Evolutionary conservation across 1,140 invertebrate species (phyloP), one percentile per base, ranked within the genome.

Genomic region (Drosophila setifemur): DNA sequence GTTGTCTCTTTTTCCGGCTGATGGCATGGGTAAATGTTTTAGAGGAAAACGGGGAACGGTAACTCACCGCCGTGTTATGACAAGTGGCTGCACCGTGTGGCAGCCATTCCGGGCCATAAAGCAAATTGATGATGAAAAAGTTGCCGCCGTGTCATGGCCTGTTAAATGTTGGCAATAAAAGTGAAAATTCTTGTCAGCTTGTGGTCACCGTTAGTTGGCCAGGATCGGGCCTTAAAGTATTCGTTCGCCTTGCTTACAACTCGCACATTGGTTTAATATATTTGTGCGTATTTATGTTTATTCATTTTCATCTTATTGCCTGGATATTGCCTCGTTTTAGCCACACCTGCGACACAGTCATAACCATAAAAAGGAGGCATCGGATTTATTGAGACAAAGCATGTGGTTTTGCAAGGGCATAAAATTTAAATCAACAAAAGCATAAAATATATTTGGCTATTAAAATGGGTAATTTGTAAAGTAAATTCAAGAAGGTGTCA

Each of bases 91-190:
- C 66, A 45, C 25, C 47, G 42, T 45, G 74, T 57, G 73, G 60
- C 69, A 69, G 71, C 70, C 57, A 63, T 83, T 86, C 58, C 81
- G 25, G 43, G 66, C 75, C 79, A 79, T 85, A 79, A 86, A 86
- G 47, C 79, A 85, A 85, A 85, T 85, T 85, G 81, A 75, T 85
- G 79, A 75, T 86, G 81, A 78, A 85, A 77, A 85, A 86, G 50
- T 74, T 71, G 64, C 69, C 60, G 63, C 64, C 69, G 40, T 86
- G 79, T 85, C 74, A 86, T 64, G 81, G 81, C 79, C 79, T 85
- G 79, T 85, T 85, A 85, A 85, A 85, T 86, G 79, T 54, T 86
- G 70, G 74, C 67, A 67, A 85, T 85, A 85, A 85, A 85, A 85
- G 79, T 86, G 79, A 85, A 85, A 85, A 81, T 64, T 66, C 74